Percentiles rank a stretch among this genome's conserved stretches.
These are phyloP conservation scores for Hirtodrosophila alboralis DNA, from an alignment of 2,888 invertebrate genomes.

Conservation along the genomic window DNA sequence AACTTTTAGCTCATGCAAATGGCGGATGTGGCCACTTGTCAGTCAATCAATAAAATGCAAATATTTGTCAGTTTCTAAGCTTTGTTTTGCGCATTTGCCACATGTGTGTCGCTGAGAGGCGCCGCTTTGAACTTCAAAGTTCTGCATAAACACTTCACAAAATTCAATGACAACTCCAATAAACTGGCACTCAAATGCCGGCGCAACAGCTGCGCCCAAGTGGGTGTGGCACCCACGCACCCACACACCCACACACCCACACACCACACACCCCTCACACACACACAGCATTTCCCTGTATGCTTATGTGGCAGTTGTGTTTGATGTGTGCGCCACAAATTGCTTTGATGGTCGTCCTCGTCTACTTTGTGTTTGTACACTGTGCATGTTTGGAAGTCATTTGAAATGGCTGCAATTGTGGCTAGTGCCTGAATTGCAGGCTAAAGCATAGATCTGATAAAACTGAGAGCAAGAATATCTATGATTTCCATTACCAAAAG, in stretches of 20 bases:
- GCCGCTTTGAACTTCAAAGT: conserved; percentile 55
- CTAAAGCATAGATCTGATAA: neutral
- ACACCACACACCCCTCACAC: neutral
- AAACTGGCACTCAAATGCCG: conserved; percentile 43
- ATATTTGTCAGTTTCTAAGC: conserved; percentile 56
- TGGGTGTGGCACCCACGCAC: conserved; percentile 30
- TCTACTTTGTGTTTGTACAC: conserved; percentile 16
- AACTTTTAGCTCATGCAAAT: conserved; percentile 22
- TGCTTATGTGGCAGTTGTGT: conserved; percentile 46
- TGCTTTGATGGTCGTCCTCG: conserved; percentile 48
- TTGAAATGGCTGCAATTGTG: conserved; percentile 1
- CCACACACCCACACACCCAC: conserved; percentile 4
- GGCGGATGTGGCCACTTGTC: conserved; percentile 48
- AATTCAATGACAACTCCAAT: conserved; percentile 62
- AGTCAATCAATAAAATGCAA: conserved; percentile 75
- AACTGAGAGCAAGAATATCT: neutral
- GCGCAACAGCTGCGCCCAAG: conserved; percentile 51
- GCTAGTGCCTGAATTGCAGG: neutral
- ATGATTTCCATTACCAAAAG: neutral
- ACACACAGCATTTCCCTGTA: conserved; percentile 10
- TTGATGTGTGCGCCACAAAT: conserved; percentile 58
- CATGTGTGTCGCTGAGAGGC: conserved; percentile 16
- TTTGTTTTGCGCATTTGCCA: conserved; percentile 54
- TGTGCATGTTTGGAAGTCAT: conserved; percentile 4
- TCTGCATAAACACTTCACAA: conserved; percentile 70